phyloP scores from a whole-genome alignment of 1,140 invertebrate species.

The Pseudomyrmex dendroicus region DNA sequence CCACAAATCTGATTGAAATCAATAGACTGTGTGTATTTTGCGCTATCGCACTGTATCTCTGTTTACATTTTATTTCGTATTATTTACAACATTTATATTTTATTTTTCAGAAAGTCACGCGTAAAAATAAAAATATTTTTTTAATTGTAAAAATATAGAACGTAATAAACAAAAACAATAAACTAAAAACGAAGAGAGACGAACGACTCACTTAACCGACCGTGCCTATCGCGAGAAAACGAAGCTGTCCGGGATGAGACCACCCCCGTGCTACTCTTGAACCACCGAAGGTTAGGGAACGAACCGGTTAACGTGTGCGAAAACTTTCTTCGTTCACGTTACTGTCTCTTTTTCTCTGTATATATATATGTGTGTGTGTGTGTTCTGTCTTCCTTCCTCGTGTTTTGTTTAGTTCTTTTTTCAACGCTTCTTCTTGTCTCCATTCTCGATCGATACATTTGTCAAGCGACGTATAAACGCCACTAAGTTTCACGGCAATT shows the following conservation, averaged over 20 bases:
- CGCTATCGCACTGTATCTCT: background rate
- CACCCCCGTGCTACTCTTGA: background rate
- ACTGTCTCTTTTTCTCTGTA: background rate
- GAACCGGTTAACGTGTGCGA: conserved; percentile 53
- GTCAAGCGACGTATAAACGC: conserved; percentile 54
- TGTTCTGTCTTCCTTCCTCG: too few species aligned
- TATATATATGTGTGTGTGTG: too few species aligned
- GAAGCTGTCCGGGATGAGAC: conserved; percentile 17
- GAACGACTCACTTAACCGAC: conserved; percentile 39
- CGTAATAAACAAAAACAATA: conserved; percentile 6
- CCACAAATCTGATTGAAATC: conserved; percentile 22
- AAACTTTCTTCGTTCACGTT: conserved; percentile 24
- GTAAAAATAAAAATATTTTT: background rate
- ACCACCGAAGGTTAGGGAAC: conserved; percentile 21
- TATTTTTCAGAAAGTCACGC: background rate
- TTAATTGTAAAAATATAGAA: background rate
- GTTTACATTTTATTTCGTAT: too few species aligned
- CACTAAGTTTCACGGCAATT: conserved; percentile 63
- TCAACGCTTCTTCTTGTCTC: background rate
- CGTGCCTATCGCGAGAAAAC: conserved; percentile 54
- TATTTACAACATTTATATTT: too few species aligned
- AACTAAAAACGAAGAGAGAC: conserved; percentile 10
- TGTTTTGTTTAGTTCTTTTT: conserved; percentile 30
- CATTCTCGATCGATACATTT: conserved; percentile 68
- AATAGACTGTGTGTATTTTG: background rate